Evolutionary conservation across 2,888 invertebrate species (phyloP), one percentile per base, ranked within the genome.

Genomic region (Elegia similella): DNA sequence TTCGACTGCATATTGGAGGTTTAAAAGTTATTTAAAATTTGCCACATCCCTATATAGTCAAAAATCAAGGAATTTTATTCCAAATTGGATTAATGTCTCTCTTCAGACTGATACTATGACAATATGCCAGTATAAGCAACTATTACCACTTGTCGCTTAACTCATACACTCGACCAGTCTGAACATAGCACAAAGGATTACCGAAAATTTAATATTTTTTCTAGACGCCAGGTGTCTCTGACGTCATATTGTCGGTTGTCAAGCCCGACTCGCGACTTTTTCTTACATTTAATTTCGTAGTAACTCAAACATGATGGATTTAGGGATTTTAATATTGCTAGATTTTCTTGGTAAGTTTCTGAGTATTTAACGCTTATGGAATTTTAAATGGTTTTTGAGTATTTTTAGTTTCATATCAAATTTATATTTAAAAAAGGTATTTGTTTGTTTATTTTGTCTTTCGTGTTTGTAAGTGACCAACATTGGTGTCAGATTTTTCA

Each of bases 151-250:
- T n/a, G n/a, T 23, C 23, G 2, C 23, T 23, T 23, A 23, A 3
- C 5, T 3, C 12, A 12, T 8, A 12, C 5, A n/a, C 38, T 38
- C 38, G 38, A 38, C 38, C 38, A 38, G 12, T 38, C 38, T 38
- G 38, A n/a, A 12, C 38, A 38, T 60, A 73, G 77, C 77, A 80
- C 79, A 80, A 70, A n/a, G 12, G 23, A 23, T 23, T 23, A 38
- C 38, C 38, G 66, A 69, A 66, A 74, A 75, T 81, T 83, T 81
- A 74, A 83, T 82, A 80, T 78, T 80, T 69, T 60, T 61, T 68
- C 63, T 71, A 71, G 70, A 69, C 69, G 62, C 56, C 73, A 74
- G 70, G 67, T 72, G 72, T 52, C 57, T 47, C 56, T 64, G 71
- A 69, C 67, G 65, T 54, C 55, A 56, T 62, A 63, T 62, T 72